Conservation (phyloP, 2,797 vertebrate genomes). For the Pipistrellus pygmaeus region DNA sequence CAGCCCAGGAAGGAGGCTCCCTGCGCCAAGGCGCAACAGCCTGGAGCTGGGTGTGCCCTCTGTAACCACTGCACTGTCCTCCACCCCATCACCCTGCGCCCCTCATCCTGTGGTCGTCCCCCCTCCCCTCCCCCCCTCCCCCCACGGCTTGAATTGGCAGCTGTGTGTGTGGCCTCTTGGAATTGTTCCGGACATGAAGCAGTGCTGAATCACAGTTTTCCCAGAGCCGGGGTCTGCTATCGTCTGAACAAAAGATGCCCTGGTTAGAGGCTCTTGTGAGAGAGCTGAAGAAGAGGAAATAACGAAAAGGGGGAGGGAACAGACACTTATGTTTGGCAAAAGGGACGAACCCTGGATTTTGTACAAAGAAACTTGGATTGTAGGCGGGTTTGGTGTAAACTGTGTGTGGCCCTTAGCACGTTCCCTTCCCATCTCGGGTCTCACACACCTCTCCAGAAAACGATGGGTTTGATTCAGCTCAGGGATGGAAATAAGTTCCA, state of each 20-base stretch:
- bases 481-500: neutral
- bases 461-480: neutral
- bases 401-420: neutral
- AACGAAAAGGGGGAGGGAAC: neutral
- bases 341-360: neutral
- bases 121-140: accelerated
- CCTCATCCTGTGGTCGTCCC: neutral
- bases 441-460: neutral
- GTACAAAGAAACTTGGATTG: neutral
- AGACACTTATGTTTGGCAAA: slow-evolving; percentile 13
- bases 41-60: no score
- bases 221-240: neutral
- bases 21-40: accelerated
- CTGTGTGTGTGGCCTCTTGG: slow-evolving; percentile 61
- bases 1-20: neutral
- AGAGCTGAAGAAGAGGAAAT: neutral
- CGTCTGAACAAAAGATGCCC: slow-evolving; percentile 7
- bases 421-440: neutral
- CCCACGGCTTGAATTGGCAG: neutral
- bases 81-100: no score
- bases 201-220: slow-evolving; percentile 7
- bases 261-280: neutral
- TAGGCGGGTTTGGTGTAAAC: neutral
- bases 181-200: neutral
- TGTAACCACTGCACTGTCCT: neutral